These are phyloP conservation scores for Syritta pipiens DNA, from an alignment of 2,888 invertebrate species.

Conservation along the genomic window DNA sequence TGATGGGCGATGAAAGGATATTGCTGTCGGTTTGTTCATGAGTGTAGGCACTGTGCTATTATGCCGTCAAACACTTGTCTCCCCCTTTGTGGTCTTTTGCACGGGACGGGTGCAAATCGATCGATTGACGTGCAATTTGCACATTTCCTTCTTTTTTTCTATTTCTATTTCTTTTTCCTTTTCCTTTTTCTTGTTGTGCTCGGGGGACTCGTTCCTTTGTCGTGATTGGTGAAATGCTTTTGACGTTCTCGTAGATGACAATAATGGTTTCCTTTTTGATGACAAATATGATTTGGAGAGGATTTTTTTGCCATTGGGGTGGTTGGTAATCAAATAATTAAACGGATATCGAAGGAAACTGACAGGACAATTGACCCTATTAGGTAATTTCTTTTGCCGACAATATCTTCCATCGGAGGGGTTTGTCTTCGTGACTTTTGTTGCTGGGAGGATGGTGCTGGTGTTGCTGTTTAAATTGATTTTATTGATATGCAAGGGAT, in stretches of 20 bases:
- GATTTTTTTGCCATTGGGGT: conserved; percentile 13
- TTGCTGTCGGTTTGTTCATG: conserved; percentile 63
- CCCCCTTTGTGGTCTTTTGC: conserved; percentile 34
- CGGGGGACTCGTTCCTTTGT: conserved; percentile 53
- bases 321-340: conserved; percentile 42
- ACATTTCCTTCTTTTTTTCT: conserved; percentile 59
- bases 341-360: conserved; percentile 31
- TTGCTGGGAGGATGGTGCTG: background rate
- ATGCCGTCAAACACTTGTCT: conserved; percentile 65
- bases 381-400: conserved; percentile 16
- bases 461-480: no score
- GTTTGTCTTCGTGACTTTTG: background rate
- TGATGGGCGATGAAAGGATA: conserved; percentile 66
- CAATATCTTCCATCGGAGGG: conserved; percentile 18
- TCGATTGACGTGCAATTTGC: conserved; percentile 69
- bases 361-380: conserved; percentile 38
- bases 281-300: conserved; percentile 62
- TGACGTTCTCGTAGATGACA: conserved; percentile 56
- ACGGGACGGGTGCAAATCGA: conserved; percentile 66
- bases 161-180: conserved; percentile 33
- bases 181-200: conserved; percentile 26
- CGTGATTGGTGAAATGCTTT: conserved; percentile 58
- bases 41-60: conserved; percentile 63
- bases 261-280: conserved; percentile 59
- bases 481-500: no score